Evolutionary conservation across 2,888 invertebrate genomes (phyloP), one percentile per base, ranked within the genome.

Genomic region (Plusia festucae): DNA sequence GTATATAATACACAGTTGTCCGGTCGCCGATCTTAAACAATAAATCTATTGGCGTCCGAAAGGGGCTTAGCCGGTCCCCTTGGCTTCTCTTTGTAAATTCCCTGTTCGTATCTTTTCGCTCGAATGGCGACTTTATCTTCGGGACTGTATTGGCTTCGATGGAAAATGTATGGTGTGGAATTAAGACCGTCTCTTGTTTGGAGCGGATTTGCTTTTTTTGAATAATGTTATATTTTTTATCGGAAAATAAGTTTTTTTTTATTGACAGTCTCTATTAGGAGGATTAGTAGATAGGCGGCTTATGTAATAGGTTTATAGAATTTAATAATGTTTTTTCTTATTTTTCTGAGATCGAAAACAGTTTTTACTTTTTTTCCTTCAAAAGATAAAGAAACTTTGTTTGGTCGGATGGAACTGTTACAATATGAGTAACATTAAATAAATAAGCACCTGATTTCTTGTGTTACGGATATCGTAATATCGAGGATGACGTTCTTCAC

Each of bases 61-160:
- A 68, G 82, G 73, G 78, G 81, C 82, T 83, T 82, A 81, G 79
- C 70, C 76, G 73, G 67, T 70, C 73, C 77, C 81, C 79, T 73
- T 76, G 76, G 78, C 76, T 71, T 70, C 79, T 80, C 86, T 87
- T 82, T 83, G 84, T 84, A 82, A 84, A 86, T 86, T 84, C 84
- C 81, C 85, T 79, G 82, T 82, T 85, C 88, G 87, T 93, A 92
- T 93, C 91, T 92, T 89, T 88, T 82, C 87, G 86, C 83, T 82
- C 82, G 85, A 85, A 78, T 80, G 82, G 83, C 78, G 84, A 85
- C 85, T 88, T 88, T 90, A 88, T 90, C 88, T 87, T 78, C 71
- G 68, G 66, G 70, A 79, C 85, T 82, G 82, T 81, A 79, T 81
- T 81, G 81, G 71, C 71, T 81, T 76, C 82, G 85, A 85, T 86